These are phyloP conservation scores for Cotesia glomerata DNA, from an alignment of 1,140 invertebrate species.

Conservation along the genomic window DNA sequence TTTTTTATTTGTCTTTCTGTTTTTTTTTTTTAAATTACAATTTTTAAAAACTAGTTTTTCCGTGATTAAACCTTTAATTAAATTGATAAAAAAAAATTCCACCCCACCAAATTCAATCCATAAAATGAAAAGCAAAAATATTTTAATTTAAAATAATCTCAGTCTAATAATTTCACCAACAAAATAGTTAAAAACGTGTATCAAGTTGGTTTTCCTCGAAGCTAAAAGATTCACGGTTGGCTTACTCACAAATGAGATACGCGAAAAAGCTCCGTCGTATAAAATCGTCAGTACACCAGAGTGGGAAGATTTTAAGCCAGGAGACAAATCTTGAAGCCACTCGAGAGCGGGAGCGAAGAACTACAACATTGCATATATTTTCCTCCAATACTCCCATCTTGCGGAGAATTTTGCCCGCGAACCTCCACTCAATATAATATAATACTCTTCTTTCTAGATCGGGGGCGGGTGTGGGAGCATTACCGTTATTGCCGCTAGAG, in stretches of 20 bases:
- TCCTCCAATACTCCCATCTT: background rate
- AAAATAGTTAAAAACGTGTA: too few relatives aligned
- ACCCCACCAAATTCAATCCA: too few relatives aligned
- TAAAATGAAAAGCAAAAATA: too few relatives aligned
- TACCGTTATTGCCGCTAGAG: conserved; percentile 12
- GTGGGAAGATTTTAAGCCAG: conserved; percentile 38
- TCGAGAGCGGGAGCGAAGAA: background rate
- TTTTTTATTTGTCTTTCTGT: too few relatives aligned
- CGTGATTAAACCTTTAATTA: too few relatives aligned
- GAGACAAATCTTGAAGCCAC: conserved; percentile 43
- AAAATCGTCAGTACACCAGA: conserved; percentile 3
- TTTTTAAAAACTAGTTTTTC: too few relatives aligned
- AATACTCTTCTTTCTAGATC: too few relatives aligned
- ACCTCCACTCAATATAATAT: background rate
- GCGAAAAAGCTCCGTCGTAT: conserved; percentile 20
- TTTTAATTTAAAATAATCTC: too few relatives aligned
- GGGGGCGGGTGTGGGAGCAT: background rate
- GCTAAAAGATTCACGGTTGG: conserved; percentile 39
- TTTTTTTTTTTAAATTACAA: too few relatives aligned
- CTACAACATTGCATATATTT: conserved; percentile 13
- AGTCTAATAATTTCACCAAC: too few relatives aligned
- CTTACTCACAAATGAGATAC: conserved; percentile 45
- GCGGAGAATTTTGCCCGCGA: too few relatives aligned
- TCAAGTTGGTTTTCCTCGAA: background rate
- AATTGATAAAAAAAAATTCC: too few relatives aligned